Percentiles rank a stretch among this genome's conserved stretches.
phyloP scores from a whole-genome alignment of 2,797 vertebrate genomes.

The Apogon hyalosoma region DNA sequence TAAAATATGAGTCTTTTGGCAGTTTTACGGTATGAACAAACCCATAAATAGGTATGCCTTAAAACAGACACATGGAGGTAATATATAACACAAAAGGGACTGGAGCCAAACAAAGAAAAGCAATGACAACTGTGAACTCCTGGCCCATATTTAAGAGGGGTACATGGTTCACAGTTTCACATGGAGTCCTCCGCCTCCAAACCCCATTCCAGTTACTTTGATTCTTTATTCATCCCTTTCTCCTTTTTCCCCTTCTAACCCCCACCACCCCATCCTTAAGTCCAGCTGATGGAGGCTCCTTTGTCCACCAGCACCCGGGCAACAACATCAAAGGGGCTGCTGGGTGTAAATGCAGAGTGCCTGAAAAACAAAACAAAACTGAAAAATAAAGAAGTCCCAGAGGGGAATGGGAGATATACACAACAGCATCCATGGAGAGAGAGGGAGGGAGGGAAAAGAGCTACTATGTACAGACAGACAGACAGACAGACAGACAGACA shows the following conservation, averaged over 20 bases:
- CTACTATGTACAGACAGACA: conserved; percentile 51
- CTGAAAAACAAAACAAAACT: conserved; percentile 78
- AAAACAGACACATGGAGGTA: conserved; percentile 61
- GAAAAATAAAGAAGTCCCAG: conserved; percentile 82
- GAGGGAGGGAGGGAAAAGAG: conserved; percentile 44
- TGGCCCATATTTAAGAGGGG: conserved; percentile 75
- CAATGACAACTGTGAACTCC: conserved; percentile 74
- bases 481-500: conserved; percentile 43
- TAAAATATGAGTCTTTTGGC: conserved; percentile 33
- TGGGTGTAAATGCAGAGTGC: conserved; percentile 83
- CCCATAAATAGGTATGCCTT: conserved; percentile 18
- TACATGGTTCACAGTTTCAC: conserved; percentile 81
- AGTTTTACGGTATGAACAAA: conserved; percentile 31
- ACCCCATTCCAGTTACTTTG: conserved; percentile 82
- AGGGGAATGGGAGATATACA: conserved; percentile 85
- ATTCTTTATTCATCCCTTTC: conserved; percentile 85
- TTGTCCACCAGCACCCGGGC: conserved; percentile 91
- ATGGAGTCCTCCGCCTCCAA: conserved; percentile 83
- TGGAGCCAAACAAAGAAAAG: conserved; percentile 49
- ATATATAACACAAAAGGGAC: conserved; percentile 53
- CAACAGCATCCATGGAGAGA: conserved; percentile 78
- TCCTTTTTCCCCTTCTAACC: conserved; percentile 38
- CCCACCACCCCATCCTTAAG: conserved; percentile 82
- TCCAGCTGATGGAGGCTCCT: conserved; percentile 84
- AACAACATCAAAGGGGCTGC: conserved; percentile 91